Evolutionary conservation across 2,888 invertebrate species (phyloP), one percentile per base, ranked within the genome.

Genomic region (Protodeltote pygarga): DNA sequence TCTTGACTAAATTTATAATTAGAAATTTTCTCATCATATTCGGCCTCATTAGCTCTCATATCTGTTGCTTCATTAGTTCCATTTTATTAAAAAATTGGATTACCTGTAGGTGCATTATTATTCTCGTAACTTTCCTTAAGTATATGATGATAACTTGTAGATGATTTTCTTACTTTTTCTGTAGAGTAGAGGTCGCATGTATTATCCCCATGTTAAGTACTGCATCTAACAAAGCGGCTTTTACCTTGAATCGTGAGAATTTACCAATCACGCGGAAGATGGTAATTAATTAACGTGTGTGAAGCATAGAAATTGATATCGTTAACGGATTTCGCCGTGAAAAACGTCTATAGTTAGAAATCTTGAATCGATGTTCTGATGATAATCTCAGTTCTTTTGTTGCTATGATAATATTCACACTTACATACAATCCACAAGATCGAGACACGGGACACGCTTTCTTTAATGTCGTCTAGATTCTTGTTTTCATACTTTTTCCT

Each of bases 221-320:
- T 57, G 50, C 37, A 59, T 62, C 47, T 58, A 46, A 55, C 41
- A 62, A 48, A 58, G 48, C 27, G 40, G 16, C 38, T 48, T 59
- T 48, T 46, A 45, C 52, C 52, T 72, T 57, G 65, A 68, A 77
- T 77, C 79, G 74, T 81, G 80, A 79, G 80, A 81, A 75, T 68
- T 73, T 75, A 74, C 62, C 67, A 74, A 75, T 73, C 70, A 67
- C 65, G 58, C 63, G 66, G 67, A 65, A 73, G 68, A 73, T 66
- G 33, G 55, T 67, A 72, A 79, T 75, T 75, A 77, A 74, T 75
- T 70, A 75, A 51, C 55, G 72, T 77, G 82, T 84, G 85, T 78
- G 81, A 86, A 85, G 75, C 75, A 64, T 75, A 71, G 72, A 79
- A 81, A 83, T 74, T 77, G 71, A 81, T 79, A 77, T 71, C 59